Base-by-base conservation (phyloP, 2,888 invertebrate species). In the Drosophila mimica region DNA sequence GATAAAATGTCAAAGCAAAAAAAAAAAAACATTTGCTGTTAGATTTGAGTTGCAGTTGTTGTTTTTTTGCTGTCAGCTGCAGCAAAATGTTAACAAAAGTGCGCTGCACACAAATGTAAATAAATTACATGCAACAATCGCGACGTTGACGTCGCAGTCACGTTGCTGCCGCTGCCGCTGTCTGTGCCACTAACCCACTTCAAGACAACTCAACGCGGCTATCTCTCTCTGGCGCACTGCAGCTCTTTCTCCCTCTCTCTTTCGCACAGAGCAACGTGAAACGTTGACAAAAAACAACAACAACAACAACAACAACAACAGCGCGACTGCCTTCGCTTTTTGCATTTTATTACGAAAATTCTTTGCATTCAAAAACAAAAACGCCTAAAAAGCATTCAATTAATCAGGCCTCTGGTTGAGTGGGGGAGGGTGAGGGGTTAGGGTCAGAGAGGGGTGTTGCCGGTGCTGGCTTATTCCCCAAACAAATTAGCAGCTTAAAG, bases 171-270 rank as follows among this genome's bases (percentile, higher is more conserved):
- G 72, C 68, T 63, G 77, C 77, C 66, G 46, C 46, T 46, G 78
- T 76, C 64, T 86, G 87, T 87, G 87, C 87, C 86, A 87, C 87
- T 87, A 87, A 87, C 87, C 87, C 76, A 87, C 90, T 86, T 87
- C 79, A 70, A 82, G 85, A 84, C 85, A 83, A 85, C 76, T 77
- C 68, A 65, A 11, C 30, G n/a, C 30, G 56, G 65, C 71, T 52
- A 38, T 74, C 74, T 67, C 76, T 65, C 25, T 80, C 62, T 34
- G 38, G 34, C 63, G n/a, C 52, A 58, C 40, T 52, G n/a, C n/a
- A 15, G 20, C 53, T 62, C 34, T 30, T 34, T 15, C 17, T 54
- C 38, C 28, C 20, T 43, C 53, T 60, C 85, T 69, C 81, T 71
- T 70, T 81, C 65, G 54, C 72, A 49, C 70, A 52, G 72, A 76